phyloP scores from a whole-genome alignment of 2,888 invertebrate genomes.

The Platycheirus rosarum region DNA sequence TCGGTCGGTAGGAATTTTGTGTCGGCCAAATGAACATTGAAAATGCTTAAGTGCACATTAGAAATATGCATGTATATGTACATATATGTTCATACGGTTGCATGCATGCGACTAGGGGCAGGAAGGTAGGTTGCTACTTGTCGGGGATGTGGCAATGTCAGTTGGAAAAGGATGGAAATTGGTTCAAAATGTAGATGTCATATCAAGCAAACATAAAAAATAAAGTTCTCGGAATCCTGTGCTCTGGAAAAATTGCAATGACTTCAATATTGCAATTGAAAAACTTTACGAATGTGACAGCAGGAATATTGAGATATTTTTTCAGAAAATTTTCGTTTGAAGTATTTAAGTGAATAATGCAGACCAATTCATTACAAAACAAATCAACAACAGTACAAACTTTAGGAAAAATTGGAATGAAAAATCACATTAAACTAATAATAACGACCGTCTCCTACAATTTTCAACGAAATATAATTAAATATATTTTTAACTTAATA shows the following conservation, averaged over 20 bases:
- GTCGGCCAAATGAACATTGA: constrained; percentile 57
- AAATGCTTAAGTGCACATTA: constrained; percentile 53
- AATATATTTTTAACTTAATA: no score
- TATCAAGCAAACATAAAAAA: constrained; percentile 1
- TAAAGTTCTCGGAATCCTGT: not conserved
- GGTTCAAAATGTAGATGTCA: not conserved
- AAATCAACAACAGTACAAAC: no score
- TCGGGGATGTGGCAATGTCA: not conserved
- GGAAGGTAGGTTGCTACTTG: no score
- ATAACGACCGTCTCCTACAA: no score
- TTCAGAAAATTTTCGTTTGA: constrained; percentile 4
- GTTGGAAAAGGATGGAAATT: not conserved
- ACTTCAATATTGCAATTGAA: constrained; percentile 25
- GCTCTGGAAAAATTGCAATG: constrained; percentile 28
- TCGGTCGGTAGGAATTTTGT: constrained; percentile 13
- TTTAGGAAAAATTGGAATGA: no score
- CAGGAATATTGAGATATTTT: constrained; percentile 31
- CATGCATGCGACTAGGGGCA: no score
- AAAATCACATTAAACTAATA: no score
- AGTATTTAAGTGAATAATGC: constrained; percentile 1
- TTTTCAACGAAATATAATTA: no score
- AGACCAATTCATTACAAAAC: no score
- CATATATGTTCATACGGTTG: not conserved
- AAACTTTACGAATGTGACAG: constrained; percentile 7
- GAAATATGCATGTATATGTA: not conserved